Percentiles rank a stretch among this genome's conserved stretches.
phyloP scores from a whole-genome alignment of 2,113 vertebrate genomes.

The Tiliqua scincoides region DNA sequence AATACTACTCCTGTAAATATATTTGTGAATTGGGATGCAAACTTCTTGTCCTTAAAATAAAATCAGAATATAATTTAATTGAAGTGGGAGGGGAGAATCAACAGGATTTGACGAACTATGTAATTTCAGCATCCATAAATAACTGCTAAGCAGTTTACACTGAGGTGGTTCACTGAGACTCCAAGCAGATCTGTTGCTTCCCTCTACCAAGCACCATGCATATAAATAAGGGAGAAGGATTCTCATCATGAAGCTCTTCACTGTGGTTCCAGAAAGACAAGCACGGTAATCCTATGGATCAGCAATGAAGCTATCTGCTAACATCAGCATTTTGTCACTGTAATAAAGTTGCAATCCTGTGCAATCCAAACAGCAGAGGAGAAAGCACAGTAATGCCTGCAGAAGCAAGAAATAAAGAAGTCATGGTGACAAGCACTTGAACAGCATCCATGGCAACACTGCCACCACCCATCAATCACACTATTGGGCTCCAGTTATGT shows the following conservation, averaged over 20 bases:
- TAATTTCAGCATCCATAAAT: conserved; percentile 15
- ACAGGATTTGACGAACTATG: neutral
- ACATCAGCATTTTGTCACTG: neutral
- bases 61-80: conserved; percentile 36
- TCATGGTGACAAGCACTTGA: neutral
- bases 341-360: neutral
- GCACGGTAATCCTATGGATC: neutral
- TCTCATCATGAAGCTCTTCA: conserved; percentile 23
- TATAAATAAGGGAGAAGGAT: neutral
- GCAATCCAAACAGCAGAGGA: neutral
- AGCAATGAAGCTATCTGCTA: neutral
- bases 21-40: conserved; percentile 42
- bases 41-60: conserved; percentile 15
- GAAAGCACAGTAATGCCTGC: neutral
- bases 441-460: neutral
- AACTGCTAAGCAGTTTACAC: conserved; percentile 7
- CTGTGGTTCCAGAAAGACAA: neutral
- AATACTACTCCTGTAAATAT: conserved; percentile 29
- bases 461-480: neutral
- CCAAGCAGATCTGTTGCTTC: neutral
- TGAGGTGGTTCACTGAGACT: neutral
- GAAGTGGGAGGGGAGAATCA: conserved; percentile 30
- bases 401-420: neutral
- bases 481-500: neutral
- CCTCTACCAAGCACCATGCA: neutral